Conservation (phyloP, 2,888 invertebrate genomes). For the Tribolium freemani region DNA sequence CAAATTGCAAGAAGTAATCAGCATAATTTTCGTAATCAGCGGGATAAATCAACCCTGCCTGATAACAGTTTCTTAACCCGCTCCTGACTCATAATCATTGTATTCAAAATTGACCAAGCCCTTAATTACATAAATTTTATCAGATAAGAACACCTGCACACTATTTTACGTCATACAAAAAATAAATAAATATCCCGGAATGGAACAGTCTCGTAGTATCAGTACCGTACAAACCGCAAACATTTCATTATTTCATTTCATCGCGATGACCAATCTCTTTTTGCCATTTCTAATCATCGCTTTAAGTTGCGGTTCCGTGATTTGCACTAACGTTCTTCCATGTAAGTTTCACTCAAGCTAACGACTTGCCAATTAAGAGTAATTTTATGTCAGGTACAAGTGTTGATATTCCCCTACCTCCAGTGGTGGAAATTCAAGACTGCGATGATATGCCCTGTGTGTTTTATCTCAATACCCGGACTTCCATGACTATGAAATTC, state of each 20-base stretch:
- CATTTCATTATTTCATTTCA: not conserved
- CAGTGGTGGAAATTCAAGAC: not conserved
- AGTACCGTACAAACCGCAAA: not conserved
- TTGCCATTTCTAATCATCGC: not conserved
- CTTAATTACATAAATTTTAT: not conserved
- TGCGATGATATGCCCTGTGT: slow-evolving; percentile 4
- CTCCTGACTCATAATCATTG: not conserved
- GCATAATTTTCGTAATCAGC: no score
- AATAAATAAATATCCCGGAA: not conserved
- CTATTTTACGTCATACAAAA: not conserved
- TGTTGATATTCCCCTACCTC: not conserved
- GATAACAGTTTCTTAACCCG: not conserved
- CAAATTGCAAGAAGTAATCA: no score
- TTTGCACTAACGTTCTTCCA: not conserved
- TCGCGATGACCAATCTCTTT: not conserved
- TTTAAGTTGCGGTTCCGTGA: not conserved
- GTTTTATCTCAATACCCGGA: not conserved
- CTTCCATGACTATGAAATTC: slow-evolving; percentile 19
- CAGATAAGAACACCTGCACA: not conserved
- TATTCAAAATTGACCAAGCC: not conserved
- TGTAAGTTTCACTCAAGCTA: not conserved
- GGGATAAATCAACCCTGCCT: no score
- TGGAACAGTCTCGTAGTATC: not conserved
- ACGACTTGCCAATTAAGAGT: not conserved
- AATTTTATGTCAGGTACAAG: not conserved